Percentiles rank a stretch among this genome's conserved stretches.
These are phyloP conservation scores for Nycticebus coucang DNA, from an alignment of 2,113 vertebrate genomes.

Conservation along the genomic window DNA sequence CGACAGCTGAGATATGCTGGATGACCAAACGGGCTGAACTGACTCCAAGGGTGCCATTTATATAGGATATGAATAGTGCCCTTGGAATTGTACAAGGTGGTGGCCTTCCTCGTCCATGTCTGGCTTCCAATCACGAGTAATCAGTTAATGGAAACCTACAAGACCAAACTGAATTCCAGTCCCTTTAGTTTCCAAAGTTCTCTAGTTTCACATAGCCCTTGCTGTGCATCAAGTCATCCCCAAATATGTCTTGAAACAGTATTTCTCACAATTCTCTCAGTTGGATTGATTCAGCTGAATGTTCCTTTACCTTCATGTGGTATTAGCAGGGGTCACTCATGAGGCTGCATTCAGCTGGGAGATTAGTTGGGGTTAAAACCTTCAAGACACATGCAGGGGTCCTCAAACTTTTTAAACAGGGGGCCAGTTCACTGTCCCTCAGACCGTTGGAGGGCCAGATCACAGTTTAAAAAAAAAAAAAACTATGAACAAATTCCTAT, in stretches of 20 bases:
- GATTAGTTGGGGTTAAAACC: neutral
- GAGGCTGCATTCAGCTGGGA: neutral
- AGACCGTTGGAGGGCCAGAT: too few species aligned
- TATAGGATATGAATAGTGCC: fast-evolving
- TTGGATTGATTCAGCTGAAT: neutral
- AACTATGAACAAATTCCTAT: too few species aligned
- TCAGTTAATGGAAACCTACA: neutral
- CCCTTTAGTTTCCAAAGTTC: neutral
- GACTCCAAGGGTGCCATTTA: neutral
- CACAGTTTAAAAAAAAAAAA: too few species aligned
- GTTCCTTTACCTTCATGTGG: neutral
- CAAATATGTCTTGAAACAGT: neutral
- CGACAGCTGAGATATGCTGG: neutral
- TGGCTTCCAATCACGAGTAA: neutral
- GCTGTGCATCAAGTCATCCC: neutral
- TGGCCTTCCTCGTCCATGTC: neutral
- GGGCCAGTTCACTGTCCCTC: too few species aligned
- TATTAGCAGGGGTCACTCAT: neutral
- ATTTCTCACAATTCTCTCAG: neutral
- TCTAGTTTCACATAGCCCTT: neutral
- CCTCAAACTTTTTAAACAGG: too few species aligned
- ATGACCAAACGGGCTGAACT: neutral
- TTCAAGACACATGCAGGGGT: neutral
- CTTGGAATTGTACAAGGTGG: neutral
- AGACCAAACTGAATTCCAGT: neutral